Evolutionary conservation across 1,140 invertebrate species (phyloP).

Genomic region (Ectropis grisescens): DNA sequence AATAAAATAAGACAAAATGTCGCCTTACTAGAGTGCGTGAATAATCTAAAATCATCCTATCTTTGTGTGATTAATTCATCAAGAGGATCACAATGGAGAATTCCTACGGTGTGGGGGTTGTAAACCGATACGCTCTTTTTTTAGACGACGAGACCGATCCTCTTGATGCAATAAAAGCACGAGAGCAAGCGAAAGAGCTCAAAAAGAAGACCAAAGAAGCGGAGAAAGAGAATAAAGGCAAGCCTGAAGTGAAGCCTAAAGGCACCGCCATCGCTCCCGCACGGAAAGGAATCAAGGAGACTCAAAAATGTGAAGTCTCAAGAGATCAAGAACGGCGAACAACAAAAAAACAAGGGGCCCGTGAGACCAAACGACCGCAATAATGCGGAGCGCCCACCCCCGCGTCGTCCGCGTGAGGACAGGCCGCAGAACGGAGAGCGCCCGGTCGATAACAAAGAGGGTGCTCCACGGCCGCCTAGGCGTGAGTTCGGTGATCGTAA

Average conservation of each 20-base stretch:
- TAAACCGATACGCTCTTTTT: conserved; percentile 94
- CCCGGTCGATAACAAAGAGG: conserved; percentile 53
- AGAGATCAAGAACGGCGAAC: conserved; percentile 78
- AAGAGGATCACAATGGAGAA: conserved; percentile 84
- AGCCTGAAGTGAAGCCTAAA: conserved; percentile 73
- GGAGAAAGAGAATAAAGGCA: conserved; percentile 89
- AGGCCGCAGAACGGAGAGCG: conserved; percentile 55
- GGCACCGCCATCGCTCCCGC: conserved; percentile 63
- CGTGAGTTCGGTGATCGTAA: conserved; percentile 66
- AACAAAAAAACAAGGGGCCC: conserved; percentile 63
- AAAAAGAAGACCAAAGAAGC: conserved; percentile 87
- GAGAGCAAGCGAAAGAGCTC: conserved; percentile 83
- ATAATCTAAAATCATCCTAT: conserved; percentile 68
- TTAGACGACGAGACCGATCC: conserved; percentile 90
- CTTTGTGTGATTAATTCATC: conserved; percentile 66
- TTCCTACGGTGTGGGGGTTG: conserved; percentile 91
- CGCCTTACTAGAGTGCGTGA: conserved; percentile 61
- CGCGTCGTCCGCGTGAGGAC: conserved; percentile 47
- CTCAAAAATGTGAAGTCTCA: conserved; percentile 75
- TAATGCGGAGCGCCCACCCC: conserved; percentile 47
- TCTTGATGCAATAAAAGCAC: conserved; percentile 86
- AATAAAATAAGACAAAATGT: conserved; percentile 70
- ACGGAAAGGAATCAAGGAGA: conserved; percentile 78
- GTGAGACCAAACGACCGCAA: conserved; percentile 46
- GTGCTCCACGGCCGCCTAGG: conserved; percentile 43